Base-by-base conservation (phyloP, 2,888 invertebrate species). In the Drosophila ustulata region DNA sequence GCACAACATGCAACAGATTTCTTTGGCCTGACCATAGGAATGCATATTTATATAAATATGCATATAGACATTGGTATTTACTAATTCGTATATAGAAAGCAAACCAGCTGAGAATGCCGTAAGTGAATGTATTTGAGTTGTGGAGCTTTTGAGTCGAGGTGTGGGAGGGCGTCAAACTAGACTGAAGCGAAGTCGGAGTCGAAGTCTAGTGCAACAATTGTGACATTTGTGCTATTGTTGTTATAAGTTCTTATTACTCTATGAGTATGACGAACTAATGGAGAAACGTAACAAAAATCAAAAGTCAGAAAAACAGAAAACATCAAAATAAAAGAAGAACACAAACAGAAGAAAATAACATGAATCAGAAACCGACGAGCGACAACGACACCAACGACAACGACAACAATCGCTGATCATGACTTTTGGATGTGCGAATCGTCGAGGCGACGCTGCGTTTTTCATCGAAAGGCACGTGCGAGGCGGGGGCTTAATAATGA, bases 51-150 rank as follows among this genome's bases (percentile, higher is more conserved):
- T 50, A 39, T 45, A 55, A 37, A 18, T 26, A 51, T 34, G 25
- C n/a, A 13, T 37, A 4, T 37, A 34, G 18, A 18, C 18, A 18
- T 18, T 18, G 18, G 34, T 37, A 63, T 51, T 28, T 63, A 56
- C 58, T 46, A 34, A 11, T 43, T 47, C 41, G 4, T 71, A 56
- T 39, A 46, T 32, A 59, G 28, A 68, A 66, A 45, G 62, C 66
- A 83, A 83, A 83, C 88, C 83, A 84, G 84, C 89, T 84, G 83
- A 70, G 84, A 86, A 84, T 84, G 75, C 57, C 74, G 63, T 47
- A 67, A 52, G 57, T 59, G 52, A 61, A 61, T 70, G 72, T 56
- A 70, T 62, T 62, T 30, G 39, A 73, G 41, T 53, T 47, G 66
- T 59, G n/a, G 9, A 25, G 39, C 18, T 18, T n/a, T 23, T n/a